These are phyloP conservation scores for Platorchestia sp. DNA, from an alignment of 1,140 invertebrate species.

Conservation along the genomic window DNA sequence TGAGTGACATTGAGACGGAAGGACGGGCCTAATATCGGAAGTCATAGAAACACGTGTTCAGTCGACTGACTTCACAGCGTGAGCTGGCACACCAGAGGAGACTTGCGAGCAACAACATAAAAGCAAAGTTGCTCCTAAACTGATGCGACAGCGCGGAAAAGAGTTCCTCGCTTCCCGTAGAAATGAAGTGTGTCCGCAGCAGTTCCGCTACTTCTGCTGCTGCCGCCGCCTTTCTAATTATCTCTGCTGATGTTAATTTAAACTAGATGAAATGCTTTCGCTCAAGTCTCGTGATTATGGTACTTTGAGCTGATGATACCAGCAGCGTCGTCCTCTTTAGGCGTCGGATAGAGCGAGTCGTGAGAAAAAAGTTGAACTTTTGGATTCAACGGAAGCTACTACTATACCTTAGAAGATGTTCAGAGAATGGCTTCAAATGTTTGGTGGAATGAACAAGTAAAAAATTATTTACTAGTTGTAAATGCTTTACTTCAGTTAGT, in stretches of 20 bases:
- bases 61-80: not conserved
- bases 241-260: conserved; percentile 9
- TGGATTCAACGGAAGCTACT: not conserved
- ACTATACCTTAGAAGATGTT: not conserved
- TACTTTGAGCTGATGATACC: not conserved
- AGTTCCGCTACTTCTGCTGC: not conserved
- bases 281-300: not conserved
- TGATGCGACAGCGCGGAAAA: not conserved
- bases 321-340: not conserved
- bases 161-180: not conserved
- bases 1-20: not conserved
- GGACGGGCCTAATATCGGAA: not conserved
- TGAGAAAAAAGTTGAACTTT: not conserved
- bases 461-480: not conserved
- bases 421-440: not conserved
- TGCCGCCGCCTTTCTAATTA: not conserved
- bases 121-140: not conserved
- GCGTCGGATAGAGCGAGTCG: not conserved
- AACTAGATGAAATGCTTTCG: not conserved
- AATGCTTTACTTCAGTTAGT: not conserved
- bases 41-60: conserved; percentile 7
- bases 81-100: not conserved
- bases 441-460: not conserved
- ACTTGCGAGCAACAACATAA: not conserved
- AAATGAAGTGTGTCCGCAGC: not conserved